phyloP scores from a whole-genome alignment of 1,140 invertebrate species.

The Eupeodes corollae region DNA sequence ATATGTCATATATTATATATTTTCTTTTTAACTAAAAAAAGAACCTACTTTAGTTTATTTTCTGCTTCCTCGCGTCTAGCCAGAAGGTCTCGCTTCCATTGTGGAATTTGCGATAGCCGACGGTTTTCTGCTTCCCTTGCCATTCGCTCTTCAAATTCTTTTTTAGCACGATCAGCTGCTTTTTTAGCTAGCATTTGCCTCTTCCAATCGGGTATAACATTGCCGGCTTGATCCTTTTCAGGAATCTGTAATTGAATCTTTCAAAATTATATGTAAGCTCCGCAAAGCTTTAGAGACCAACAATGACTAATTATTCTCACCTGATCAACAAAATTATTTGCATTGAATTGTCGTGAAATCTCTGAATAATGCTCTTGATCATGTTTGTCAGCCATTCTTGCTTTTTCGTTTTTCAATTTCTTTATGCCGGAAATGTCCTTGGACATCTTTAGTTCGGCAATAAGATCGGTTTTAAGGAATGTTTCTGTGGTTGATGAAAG shows the following conservation, averaged over 20 bases:
- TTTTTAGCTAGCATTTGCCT: constrained; percentile 88
- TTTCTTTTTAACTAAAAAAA: neutral
- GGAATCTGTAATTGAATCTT: constrained; percentile 60
- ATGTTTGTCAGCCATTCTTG: constrained; percentile 63
- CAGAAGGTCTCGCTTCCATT: constrained; percentile 83
- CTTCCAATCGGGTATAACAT: constrained; percentile 85
- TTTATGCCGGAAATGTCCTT: constrained; percentile 82
- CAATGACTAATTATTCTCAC: constrained; percentile 39
- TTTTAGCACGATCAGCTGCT: constrained; percentile 80
- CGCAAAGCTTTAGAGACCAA: neutral
- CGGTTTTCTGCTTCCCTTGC: constrained; percentile 74
- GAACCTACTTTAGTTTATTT: constrained; percentile 53
- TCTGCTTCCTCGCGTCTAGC: constrained; percentile 68
- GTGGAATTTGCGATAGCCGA: constrained; percentile 72
- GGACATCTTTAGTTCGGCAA: constrained; percentile 79
- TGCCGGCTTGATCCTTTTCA: constrained; percentile 76
- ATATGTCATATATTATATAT: too few relatives aligned
- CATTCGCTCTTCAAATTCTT: constrained; percentile 76
- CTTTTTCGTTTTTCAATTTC: constrained; percentile 78
- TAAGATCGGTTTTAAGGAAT: constrained; percentile 75
- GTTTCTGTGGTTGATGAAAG: constrained; percentile 52
- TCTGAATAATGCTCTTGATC: constrained; percentile 72
- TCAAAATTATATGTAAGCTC: constrained; percentile 6
- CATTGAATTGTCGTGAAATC: constrained; percentile 71
- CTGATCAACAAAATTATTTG: constrained; percentile 79